These are phyloP conservation scores for Eulemur coronatus DNA, from an alignment of 2,797 vertebrate genomes.

Conservation along the genomic window DNA sequence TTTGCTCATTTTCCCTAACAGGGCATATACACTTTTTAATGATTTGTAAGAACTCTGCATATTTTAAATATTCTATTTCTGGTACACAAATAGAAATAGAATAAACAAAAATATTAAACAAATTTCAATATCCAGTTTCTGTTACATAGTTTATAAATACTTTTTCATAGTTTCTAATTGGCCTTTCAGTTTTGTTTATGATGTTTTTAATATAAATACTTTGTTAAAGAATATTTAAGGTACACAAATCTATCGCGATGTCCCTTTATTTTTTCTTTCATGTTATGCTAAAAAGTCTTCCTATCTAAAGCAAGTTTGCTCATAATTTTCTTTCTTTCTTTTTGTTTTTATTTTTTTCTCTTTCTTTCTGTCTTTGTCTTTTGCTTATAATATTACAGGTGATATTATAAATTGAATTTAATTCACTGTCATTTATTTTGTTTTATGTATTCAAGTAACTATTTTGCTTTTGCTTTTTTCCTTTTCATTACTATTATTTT, in stretches of 20 bases:
- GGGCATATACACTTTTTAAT: neutral
- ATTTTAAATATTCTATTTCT: neutral
- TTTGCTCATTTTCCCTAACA: neutral
- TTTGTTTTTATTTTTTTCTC: too few species aligned
- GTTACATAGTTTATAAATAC: neutral
- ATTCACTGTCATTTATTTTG: neutral
- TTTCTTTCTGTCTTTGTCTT: neutral
- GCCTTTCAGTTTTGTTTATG: neutral
- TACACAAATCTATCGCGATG: neutral
- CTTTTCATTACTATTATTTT: neutral
- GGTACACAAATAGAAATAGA: neutral
- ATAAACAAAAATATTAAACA: neutral
- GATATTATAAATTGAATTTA: neutral
- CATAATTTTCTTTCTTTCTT: neutral
- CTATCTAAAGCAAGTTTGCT: neutral
- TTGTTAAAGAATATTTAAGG: neutral
- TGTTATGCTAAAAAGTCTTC: neutral
- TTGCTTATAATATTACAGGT: neutral
- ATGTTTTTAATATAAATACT: neutral
- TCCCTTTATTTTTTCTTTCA: neutral
- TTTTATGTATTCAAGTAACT: neutral
- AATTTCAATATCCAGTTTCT: neutral
- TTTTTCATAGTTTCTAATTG: neutral
- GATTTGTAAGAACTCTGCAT: neutral
- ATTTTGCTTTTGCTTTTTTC: neutral